Percentiles rank a stretch among this genome's conserved stretches.
Conservation (phyloP, 2,797 vertebrate species). For the Sebastes hubbsi region DNA sequence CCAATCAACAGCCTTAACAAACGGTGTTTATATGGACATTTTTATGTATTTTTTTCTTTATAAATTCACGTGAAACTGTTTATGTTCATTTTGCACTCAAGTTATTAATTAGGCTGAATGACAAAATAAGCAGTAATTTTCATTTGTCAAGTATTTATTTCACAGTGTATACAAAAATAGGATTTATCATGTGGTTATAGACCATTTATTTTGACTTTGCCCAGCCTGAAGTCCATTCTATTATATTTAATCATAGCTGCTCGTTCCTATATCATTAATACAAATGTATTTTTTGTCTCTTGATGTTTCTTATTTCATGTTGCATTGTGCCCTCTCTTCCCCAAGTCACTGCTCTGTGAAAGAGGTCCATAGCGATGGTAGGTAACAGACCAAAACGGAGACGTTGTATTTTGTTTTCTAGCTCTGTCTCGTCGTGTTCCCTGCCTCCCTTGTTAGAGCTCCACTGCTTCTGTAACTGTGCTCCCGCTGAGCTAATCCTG, state of each 20-base stretch:
- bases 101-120: too few species aligned
- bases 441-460: not conserved
- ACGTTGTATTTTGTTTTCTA: not conserved
- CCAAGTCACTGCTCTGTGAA: not conserved
- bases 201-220: too few species aligned
- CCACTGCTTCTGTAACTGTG: not conserved
- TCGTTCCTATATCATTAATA: not conserved
- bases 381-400: not conserved
- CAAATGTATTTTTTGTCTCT: not conserved
- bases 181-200: too few species aligned
- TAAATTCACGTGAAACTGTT: too few species aligned
- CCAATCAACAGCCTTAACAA: too few species aligned
- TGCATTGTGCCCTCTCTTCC: not conserved
- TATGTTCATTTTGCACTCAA: too few species aligned
- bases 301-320: not conserved
- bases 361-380: not conserved
- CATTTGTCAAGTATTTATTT: too few species aligned
- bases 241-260: not conserved
- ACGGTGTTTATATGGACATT: too few species aligned
- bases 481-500: conserved; percentile 32
- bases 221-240: not conserved
- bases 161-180: too few species aligned
- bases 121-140: too few species aligned
- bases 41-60: too few species aligned
- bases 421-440: not conserved